These are phyloP conservation scores for Siniperca scherzeri DNA, from an alignment of 2,797 vertebrate genomes.

Conservation along the genomic window DNA sequence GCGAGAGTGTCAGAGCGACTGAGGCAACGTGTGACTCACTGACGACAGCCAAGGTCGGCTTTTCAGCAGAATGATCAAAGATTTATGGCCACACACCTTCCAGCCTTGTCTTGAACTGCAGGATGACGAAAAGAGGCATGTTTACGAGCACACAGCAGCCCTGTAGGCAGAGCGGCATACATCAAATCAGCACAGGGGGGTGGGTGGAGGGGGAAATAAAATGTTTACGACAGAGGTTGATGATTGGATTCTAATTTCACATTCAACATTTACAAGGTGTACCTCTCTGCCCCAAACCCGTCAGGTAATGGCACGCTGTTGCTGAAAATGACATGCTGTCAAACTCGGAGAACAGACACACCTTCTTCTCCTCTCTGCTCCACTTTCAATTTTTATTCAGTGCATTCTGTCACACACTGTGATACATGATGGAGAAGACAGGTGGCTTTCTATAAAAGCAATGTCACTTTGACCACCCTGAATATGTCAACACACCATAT, in stretches of 20 bases:
- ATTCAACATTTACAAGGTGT: constrained; percentile 77
- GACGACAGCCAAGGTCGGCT: constrained; percentile 68
- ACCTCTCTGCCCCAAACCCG: constrained; percentile 47
- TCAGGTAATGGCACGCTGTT: constrained; percentile 54
- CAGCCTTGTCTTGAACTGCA: constrained; percentile 62
- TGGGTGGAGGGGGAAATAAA: constrained; percentile 54
- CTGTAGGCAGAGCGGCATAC: constrained; percentile 43
- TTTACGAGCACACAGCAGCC: constrained; percentile 68
- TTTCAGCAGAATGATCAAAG: constrained; percentile 62
- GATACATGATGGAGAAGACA: constrained; percentile 52
- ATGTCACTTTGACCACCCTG: constrained; percentile 38
- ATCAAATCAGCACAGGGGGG: constrained; percentile 56
- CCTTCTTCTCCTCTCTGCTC: constrained; percentile 42
- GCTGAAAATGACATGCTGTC: constrained; percentile 71
- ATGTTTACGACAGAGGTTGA: constrained; percentile 74
- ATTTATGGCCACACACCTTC: constrained; percentile 64
- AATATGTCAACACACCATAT: constrained; percentile 45
- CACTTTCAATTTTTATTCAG: constrained; percentile 64
- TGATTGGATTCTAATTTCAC: constrained; percentile 79
- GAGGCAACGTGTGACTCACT: constrained; percentile 53
- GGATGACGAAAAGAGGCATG: constrained; percentile 54
- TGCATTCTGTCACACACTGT: constrained; percentile 51
- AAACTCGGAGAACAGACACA: constrained; percentile 49
- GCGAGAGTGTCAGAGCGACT: constrained; percentile 51
- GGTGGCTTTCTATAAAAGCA: constrained; percentile 54